phyloP scores from a whole-genome alignment of 2,797 vertebrate species.

The Cryptoblepharus egeriae region DNA sequence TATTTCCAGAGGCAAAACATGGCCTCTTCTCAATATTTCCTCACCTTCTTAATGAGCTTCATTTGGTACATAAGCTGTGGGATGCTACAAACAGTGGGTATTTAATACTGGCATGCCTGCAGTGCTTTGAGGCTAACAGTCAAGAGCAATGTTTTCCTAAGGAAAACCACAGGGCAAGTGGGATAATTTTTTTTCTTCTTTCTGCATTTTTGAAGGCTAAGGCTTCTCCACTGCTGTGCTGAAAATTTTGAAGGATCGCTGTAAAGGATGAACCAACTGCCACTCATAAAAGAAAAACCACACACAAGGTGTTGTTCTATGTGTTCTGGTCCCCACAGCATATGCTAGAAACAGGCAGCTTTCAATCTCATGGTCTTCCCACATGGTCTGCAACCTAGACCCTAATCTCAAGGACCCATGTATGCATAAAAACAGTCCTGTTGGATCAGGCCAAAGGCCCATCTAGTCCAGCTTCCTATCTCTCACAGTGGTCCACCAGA shows the following conservation, averaged over 20 bases:
- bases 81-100: not conserved
- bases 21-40: not conserved
- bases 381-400: not conserved
- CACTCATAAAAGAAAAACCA: not conserved
- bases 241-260: constrained; percentile 18
- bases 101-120: not conserved
- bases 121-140: not conserved
- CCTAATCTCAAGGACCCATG: no score
- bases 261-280: constrained; percentile 6
- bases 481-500: no score
- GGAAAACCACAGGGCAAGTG: not conserved
- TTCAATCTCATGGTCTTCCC: not conserved
- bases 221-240: not conserved
- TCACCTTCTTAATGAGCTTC: not conserved
- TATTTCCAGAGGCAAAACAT: constrained; percentile 1
- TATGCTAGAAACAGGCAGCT: not conserved
- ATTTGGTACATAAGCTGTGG: rapidly evolving
- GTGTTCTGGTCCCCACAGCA: not conserved
- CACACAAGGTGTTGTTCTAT: not conserved
- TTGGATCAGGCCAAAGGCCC: no score
- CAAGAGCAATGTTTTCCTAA: not conserved
- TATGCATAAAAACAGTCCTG: no score
- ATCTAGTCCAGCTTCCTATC: no score
- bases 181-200: not conserved
- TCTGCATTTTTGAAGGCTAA: rapidly evolving